Evolutionary conservation across 2,113 vertebrate species (phyloP), one percentile per base, ranked within the genome.

Genomic region (Maylandia zebra): DNA sequence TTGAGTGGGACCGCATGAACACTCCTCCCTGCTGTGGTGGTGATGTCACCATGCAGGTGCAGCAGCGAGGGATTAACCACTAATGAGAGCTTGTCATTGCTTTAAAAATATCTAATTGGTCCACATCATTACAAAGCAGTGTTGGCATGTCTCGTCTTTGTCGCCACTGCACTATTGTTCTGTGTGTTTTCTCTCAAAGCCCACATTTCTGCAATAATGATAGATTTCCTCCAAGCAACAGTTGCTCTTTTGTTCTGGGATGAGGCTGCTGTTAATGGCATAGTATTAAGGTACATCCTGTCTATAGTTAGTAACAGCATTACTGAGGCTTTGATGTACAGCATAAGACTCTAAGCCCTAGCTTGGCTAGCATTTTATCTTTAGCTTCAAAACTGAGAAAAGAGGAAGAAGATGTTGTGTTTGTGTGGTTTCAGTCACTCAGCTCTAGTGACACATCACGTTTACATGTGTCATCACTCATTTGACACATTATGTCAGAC

Each of bases 11-110:
- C 43, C 22, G n/a, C 61, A 66, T 57, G 10, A 79, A 74, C 43
- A 41, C 11, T 66, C 61, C 38, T 86, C 79, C 81, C 83, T 19
- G 82, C 13, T 50, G 74, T 16, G 84, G 7, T 4, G 32, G 10
- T 93, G 91, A 94, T 90, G 91, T 92, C 88, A 93, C 43, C 45
- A 22, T 11, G 36, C 95, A 95, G 94, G 92, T 95, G 95, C 94
- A 91, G 84, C 85, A 76, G 82, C 4, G 52, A 86, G 61, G 84
- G 61, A 83, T 89, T 81, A 89, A 88, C 86, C 82, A 30, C 86
- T 91, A 93, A 94, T 93, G 64, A 88, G 45, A 2, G 57, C 91
- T 91, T 95, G 93, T 89, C 93, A 84, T n/a, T 52, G 74, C 80
- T 57, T 90, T 91, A 83, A 86, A 92, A 55, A 83, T 78, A 86